These are phyloP conservation scores for Neosilurus mollespiculum DNA, from an alignment of 2,797 vertebrate species.

Conservation along the genomic window DNA sequence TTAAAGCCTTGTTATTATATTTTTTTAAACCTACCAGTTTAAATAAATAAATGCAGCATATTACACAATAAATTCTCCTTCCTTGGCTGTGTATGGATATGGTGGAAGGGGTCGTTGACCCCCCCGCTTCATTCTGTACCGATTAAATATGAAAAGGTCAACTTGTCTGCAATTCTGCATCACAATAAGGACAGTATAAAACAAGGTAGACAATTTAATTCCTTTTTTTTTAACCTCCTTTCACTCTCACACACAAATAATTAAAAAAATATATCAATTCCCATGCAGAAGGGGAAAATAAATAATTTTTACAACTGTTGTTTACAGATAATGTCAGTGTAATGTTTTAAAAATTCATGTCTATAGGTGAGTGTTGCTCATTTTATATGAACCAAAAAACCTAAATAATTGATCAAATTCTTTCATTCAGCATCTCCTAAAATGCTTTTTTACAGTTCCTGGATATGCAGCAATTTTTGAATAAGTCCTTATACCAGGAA, in stretches of 20 bases:
- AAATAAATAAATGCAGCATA: neutral
- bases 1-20: neutral
- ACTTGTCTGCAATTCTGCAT: neutral
- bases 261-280: neutral
- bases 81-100: neutral
- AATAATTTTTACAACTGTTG: neutral
- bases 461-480: neutral
- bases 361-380: too few species aligned
- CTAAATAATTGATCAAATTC: neutral
- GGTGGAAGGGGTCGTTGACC: too few species aligned
- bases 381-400: neutral
- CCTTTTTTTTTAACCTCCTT: neutral
- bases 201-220: neutral
- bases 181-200: neutral
- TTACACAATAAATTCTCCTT: neutral
- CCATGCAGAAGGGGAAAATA: neutral
- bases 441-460: neutral
- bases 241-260: neutral
- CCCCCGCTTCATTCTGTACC: too few species aligned
- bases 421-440: neutral
- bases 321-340: neutral
- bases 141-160: constrained; percentile 11
- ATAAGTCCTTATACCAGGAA: neutral
- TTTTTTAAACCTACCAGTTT: neutral
- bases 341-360: neutral